Base-by-base conservation (phyloP, 2,797 vertebrate genomes). In the Schizopygopsis malacanthus region DNA sequence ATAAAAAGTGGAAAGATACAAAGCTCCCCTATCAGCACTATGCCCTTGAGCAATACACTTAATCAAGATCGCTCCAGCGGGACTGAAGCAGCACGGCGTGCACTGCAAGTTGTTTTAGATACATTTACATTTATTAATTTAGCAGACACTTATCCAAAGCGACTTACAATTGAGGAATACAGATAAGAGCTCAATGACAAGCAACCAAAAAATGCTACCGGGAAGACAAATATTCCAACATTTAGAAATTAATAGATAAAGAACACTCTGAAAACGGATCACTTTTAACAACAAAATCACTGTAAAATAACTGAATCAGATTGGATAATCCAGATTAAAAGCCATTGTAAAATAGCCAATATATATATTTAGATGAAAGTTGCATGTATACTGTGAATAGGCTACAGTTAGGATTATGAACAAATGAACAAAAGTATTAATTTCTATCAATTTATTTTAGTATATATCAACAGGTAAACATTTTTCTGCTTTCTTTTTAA, bases 41-140 rank as follows among this genome's bases (percentile, higher is more conserved):
- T 67, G 82, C 73, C 61, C 73, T 84, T 84, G 82, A 77, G 82
- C 73, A 37, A 69, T 33, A 67, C 33, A 84, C 45, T 84, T 84
- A 67, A 84, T 84, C 75, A 54, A 78, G 75, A 84, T 78, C 56
- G 37, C 83, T 84, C 47, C 75, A 70, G 83, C 0, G 50, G 83
- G 63, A 76, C 28, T 65, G 54, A 18, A 63, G 41, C 25, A 37
- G 71, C 61, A 78, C 2, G 10, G 8, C 41, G 15, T 63, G 71
- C 43, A 65, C 71, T 50, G 50, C 28, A 72, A 25, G 9, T 45
- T 72, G 52, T n/a, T 56, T 56, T 43, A 41, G 61, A 78, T 54
- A 39, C 0, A 33, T 33, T 33, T 33, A 33, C 2, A 33, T 33
- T 33, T 33, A 33, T 33, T 33, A 1, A 33, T 33, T 33, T 33